Evolutionary conservation across 2,797 vertebrate genomes (phyloP).

Genomic region (Erithacus rubecula): DNA sequence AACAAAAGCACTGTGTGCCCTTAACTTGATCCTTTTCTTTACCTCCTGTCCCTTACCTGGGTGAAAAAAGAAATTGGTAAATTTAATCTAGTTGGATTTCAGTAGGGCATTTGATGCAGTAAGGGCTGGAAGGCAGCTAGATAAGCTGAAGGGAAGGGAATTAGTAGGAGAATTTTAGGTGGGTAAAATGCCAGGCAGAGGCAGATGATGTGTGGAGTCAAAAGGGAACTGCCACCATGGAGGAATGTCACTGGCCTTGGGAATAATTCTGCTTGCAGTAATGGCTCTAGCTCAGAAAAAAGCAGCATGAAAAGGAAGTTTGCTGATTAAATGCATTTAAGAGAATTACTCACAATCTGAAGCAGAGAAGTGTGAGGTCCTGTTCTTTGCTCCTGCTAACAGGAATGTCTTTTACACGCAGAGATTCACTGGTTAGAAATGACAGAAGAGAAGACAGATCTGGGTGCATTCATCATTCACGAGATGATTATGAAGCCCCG

Average conservation of each 20-base stretch:
- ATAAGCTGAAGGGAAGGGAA: constrained; percentile 18
- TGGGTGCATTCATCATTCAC: constrained; percentile 38
- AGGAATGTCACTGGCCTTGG: constrained; percentile 59
- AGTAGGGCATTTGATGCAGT: not conserved
- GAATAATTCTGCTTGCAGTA: constrained; percentile 53
- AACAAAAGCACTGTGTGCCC: constrained; percentile 21
- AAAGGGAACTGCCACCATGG: constrained; percentile 52
- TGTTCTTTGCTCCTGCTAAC: constrained; percentile 23
- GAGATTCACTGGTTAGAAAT: not conserved
- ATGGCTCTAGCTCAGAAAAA: constrained; percentile 62
- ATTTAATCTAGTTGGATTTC: constrained; percentile 29
- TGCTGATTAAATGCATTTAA: constrained; percentile 64
- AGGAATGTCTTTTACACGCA: not conserved
- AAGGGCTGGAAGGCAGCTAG: constrained; percentile 2
- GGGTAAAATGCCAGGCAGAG: not conserved
- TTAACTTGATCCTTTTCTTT: constrained; percentile 41
- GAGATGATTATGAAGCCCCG: not conserved
- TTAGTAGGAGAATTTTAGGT: not conserved
- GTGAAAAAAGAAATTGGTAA: not conserved
- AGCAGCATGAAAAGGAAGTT: constrained; percentile 32
- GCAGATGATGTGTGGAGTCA: constrained; percentile 28
- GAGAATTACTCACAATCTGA: constrained; percentile 52
- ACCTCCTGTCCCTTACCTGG: constrained; percentile 22
- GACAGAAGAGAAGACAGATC: constrained; percentile 44
- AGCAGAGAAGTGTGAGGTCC: constrained; percentile 35